phyloP scores from a whole-genome alignment of 2,113 vertebrate genomes.

The Poeciliopsis turrubarensis region DNA sequence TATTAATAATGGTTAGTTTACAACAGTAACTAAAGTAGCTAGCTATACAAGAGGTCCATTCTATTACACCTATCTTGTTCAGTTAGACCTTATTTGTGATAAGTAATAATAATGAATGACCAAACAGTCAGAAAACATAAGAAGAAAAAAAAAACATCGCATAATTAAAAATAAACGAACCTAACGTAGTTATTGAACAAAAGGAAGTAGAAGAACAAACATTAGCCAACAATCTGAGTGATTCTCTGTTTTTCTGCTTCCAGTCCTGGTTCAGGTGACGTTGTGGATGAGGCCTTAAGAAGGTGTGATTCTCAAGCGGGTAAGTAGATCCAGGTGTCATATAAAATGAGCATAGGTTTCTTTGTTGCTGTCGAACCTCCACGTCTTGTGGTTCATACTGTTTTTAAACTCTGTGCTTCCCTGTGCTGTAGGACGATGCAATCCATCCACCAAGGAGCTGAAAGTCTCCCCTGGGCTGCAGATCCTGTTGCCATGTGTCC shows the following conservation, averaged over 20 bases:
- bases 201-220: background rate
- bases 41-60: too few species aligned
- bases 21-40: too few species aligned
- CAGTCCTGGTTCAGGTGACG: constrained; percentile 56
- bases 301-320: constrained; percentile 67
- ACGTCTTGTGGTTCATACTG: background rate
- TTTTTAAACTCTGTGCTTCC: background rate
- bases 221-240: background rate
- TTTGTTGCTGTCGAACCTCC: background rate
- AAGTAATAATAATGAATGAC: too few species aligned
- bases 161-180: background rate
- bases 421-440: constrained; percentile 55
- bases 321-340: constrained; percentile 25
- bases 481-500: constrained; percentile 77
- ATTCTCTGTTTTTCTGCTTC: constrained; percentile 11
- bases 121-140: background rate
- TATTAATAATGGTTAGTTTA: too few species aligned
- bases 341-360: too few species aligned
- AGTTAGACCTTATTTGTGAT: too few species aligned
- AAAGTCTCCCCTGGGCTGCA: constrained; percentile 67
- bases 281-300: constrained; percentile 61
- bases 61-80: too few species aligned
- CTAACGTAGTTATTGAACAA: background rate
- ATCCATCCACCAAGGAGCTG: constrained; percentile 48
- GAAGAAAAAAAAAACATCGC: background rate